Base-by-base conservation (phyloP, 2,113 vertebrate species). In the Phrynosoma platyrhinos region DNA sequence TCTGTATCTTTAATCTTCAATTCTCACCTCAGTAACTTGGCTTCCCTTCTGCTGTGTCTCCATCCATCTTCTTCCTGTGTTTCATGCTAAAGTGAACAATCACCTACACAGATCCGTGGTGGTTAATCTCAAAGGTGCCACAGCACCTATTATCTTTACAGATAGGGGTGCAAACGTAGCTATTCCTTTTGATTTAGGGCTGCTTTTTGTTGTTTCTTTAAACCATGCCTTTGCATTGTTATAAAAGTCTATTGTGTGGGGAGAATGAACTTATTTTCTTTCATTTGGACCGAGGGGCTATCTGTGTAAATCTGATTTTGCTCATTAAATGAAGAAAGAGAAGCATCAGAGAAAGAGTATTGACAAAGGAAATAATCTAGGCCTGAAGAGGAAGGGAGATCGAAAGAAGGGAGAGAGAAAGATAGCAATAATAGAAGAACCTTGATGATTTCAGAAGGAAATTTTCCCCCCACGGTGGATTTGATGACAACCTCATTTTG, bases 401-500 rank as follows among this genome's bases (percentile, higher is more conserved):
- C 23, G 10, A 9, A 36, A 47, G n/a, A 5, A 8, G 0, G 0
- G 20, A 27, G 76, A 16, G 77, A 55, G 72, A 77, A 18, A 68
- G 20, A 18, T 8, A 47, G 27, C 7, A 32, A 53, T 1, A 27
- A 42, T 30, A 36, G 23, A 20, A 42, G 32, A 81, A 30, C 3
- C 66, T n/a, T 27, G 62, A 16, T 40, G 7, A 68, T 2, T 52
- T 85, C 88, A 89, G 84, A 30, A 69, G 88, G n/a, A 82, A 55
- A 23, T 68, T 64, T 82, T 83, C 36, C 87, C 81, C 83, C 90
- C n/a, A 88, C 69, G 82, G 40, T 87, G 86, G 92, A 92, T 90
- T 86, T 32, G 76, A 91, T 93, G 93, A 94, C 92, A 94, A n/a
- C 88, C 85, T 94, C 87, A 94, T 94, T 96, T 87, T 3, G 3